A percentile compares a stretch with the other conserved stretches of the same genome.
These are phyloP conservation scores for Nesometra sesokonis DNA, from an alignment of 35 echinoderm and acorn worm species.

Conservation along the genomic window DNA sequence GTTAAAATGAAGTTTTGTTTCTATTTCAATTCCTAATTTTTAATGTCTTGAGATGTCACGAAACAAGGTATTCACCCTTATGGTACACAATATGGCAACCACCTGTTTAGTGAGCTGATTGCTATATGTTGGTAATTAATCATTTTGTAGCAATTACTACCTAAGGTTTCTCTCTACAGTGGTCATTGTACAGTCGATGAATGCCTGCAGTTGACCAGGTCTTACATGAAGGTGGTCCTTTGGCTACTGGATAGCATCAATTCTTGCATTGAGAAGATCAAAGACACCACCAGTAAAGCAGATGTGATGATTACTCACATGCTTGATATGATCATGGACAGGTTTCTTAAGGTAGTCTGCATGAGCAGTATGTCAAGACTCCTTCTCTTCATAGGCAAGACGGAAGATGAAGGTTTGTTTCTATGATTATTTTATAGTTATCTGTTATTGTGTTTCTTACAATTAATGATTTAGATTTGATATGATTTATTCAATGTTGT, in stretches of 20 bases:
- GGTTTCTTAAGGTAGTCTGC: background rate
- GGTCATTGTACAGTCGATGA: background rate
- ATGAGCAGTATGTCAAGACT: background rate
- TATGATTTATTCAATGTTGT: too few species aligned
- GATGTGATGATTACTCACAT: background rate
- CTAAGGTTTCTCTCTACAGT: background rate
- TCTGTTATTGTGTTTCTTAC: too few species aligned
- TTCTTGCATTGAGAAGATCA: background rate
- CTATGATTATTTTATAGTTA: background rate
- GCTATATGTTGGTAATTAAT: too few species aligned
- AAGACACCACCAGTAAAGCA: background rate
- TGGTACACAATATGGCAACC: too few species aligned
- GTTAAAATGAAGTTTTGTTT: too few species aligned
- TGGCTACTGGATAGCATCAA: background rate
- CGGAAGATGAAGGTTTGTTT: conserved; percentile 10
- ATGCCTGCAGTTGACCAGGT: background rate
- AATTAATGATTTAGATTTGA: too few species aligned
- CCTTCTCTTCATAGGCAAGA: background rate
- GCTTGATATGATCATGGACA: background rate
- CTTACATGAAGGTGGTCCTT: background rate
- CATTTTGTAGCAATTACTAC: too few species aligned
- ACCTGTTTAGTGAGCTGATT: too few species aligned
- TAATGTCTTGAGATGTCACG: too few species aligned
- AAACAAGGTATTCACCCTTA: too few species aligned
- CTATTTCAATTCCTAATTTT: too few species aligned